Percentiles rank a stretch among this genome's conserved stretches.
These are phyloP conservation scores for Lanius ludovicianus DNA, from an alignment of 2,113 vertebrate species.

Conservation along the genomic window DNA sequence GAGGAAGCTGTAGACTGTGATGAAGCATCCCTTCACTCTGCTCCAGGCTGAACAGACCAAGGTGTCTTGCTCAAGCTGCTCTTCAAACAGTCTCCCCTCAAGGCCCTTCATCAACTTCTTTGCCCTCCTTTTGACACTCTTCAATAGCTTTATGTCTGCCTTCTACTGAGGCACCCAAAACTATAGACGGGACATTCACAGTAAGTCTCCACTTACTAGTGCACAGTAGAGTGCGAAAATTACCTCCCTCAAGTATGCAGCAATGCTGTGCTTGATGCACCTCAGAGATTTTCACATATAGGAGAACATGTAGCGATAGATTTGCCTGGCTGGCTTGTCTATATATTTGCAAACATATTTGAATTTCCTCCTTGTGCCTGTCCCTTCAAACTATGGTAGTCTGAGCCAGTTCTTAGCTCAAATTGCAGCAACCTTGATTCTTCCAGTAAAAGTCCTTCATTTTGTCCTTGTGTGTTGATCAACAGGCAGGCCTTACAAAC, in stretches of 20 bases:
- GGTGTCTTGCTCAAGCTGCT: neutral
- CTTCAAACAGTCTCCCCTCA: neutral
- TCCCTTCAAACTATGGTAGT: neutral
- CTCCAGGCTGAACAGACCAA: neutral
- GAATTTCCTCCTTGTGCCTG: neutral
- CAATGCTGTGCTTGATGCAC: neutral
- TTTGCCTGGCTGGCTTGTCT: neutral
- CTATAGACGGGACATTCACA: neutral
- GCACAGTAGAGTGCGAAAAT: neutral
- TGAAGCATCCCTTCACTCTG: neutral
- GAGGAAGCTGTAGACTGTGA: neutral
- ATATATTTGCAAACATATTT: neutral
- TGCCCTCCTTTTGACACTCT: neutral
- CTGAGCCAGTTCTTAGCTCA: neutral
- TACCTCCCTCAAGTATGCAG: neutral
- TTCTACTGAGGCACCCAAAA: neutral
- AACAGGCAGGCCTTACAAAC: neutral
- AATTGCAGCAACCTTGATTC: neutral
- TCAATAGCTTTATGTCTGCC: neutral
- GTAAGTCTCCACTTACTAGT: no score
- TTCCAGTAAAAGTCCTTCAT: neutral
- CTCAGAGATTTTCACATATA: neutral
- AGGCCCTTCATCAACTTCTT: neutral
- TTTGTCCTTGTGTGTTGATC: neutral
- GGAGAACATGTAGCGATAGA: neutral